A percentile compares a stretch with the other conserved stretches of the same genome.
Conservation (phyloP, 2,888 invertebrate genomes). For the Penaeus monodon region DNA sequence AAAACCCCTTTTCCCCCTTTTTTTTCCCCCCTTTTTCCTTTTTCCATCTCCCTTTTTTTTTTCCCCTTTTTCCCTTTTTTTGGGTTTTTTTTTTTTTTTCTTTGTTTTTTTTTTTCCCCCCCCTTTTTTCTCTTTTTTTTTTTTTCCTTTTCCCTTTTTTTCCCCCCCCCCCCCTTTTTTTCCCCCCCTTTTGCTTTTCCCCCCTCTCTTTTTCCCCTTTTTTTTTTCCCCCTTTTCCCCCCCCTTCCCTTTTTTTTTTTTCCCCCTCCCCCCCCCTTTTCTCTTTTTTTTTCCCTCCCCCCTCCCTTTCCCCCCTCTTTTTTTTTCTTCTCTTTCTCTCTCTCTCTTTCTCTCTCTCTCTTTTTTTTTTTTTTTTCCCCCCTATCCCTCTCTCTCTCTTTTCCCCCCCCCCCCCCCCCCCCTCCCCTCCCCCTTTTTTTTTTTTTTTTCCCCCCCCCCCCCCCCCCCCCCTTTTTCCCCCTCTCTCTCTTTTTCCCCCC, state of each 20-base stretch:
- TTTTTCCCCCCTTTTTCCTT: too few species aligned
- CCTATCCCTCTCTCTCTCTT: background rate
- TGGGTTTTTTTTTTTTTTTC: too few species aligned
- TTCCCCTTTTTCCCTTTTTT: too few species aligned
- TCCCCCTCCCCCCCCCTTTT: background rate
- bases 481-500: too few species aligned
- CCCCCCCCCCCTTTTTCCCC: too few species aligned
- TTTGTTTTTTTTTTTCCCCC: background rate
- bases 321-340: background rate
- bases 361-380: background rate
- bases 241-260: background rate
- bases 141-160: background rate
- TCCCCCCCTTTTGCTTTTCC: background rate
- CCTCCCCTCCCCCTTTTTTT: background rate
- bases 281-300: background rate
- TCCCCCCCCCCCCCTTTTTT: background rate
- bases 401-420: background rate
- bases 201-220: background rate
- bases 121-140: background rate
- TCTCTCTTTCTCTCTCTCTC: background rate
- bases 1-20: too few species aligned
- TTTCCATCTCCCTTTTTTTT: too few species aligned
- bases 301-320: background rate
- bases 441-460: background rate
- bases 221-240: background rate